Percentiles rank a stretch among this genome's conserved stretches.
phyloP scores from a whole-genome alignment of 2,113 vertebrate species.

The Plectropomus leopardus region DNA sequence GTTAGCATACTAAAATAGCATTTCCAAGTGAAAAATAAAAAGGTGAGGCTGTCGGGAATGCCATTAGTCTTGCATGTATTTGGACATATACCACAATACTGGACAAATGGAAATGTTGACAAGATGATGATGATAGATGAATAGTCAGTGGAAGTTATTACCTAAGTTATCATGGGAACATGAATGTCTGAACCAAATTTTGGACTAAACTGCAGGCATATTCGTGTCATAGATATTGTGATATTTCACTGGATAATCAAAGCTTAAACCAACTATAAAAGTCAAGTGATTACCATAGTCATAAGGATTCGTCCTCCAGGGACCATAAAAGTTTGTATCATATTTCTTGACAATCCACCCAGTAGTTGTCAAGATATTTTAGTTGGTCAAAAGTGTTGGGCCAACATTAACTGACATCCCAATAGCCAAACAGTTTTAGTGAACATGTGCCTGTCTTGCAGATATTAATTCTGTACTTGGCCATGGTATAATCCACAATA shows the following conservation, averaged over 20 bases:
- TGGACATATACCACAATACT: not conserved
- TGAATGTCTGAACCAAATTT: not conserved
- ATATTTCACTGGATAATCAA: constrained; percentile 6
- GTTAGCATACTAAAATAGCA: not conserved
- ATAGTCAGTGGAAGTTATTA: constrained; percentile 1
- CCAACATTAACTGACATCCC: not conserved
- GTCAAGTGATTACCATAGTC: not conserved
- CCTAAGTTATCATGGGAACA: not conserved
- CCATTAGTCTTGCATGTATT: constrained; percentile 5
- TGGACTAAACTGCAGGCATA: not conserved
- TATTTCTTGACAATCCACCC: constrained; percentile 1
- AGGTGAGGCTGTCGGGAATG: not conserved
- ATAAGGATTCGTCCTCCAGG: not conserved
- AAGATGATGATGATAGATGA: not conserved
- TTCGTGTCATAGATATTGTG: not conserved
- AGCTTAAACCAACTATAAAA: not conserved
- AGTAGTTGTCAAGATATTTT: constrained; percentile 1
- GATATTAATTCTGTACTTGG: not conserved
- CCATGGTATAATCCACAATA: constrained; percentile 16
- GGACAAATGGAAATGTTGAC: not conserved
- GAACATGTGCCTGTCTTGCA: not conserved
- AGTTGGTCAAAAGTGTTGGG: not conserved
- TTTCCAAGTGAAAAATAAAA: not conserved
- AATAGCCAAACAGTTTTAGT: not conserved
- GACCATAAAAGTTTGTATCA: not conserved